phyloP scores from a whole-genome alignment of 2,113 vertebrate species.

The Chlorodrepanis virens region DNA sequence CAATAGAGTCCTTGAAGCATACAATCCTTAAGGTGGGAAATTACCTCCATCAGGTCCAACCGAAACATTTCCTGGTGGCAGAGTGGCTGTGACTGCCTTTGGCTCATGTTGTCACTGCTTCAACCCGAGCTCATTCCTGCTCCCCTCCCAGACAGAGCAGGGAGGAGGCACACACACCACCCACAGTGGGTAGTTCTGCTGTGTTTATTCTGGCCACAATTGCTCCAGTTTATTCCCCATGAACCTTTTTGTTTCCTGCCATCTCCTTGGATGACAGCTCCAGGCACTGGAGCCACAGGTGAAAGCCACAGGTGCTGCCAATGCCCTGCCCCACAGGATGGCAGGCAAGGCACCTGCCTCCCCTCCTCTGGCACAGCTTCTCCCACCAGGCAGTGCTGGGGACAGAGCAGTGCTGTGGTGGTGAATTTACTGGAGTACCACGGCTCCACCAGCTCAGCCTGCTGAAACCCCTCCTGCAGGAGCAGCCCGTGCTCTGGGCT shows the following conservation, averaged over 20 bases:
- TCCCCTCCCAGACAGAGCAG: neutral
- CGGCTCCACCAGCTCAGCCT: rapidly evolving
- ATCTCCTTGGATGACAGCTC: neutral
- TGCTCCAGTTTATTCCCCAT: neutral
- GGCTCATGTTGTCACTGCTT: neutral
- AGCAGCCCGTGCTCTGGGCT: neutral
- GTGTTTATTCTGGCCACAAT: neutral
- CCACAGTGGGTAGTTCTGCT: rapidly evolving
- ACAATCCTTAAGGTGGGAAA: neutral
- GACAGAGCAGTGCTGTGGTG: rapidly evolving
- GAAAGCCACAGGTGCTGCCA: rapidly evolving
- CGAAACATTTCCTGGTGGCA: neutral
- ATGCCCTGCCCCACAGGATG: rapidly evolving
- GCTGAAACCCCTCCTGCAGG: rapidly evolving
- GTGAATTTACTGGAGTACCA: rapidly evolving
- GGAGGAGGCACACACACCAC: neutral
- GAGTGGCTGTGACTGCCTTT: neutral
- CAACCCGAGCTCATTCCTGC: neutral
- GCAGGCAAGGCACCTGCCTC: rapidly evolving
- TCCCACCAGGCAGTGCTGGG: rapidly evolving
- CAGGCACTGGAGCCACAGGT: neutral
- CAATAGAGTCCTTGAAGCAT: rapidly evolving
- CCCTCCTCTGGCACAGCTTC: neutral
- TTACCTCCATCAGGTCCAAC: neutral
- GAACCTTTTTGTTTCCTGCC: neutral